A percentile compares a stretch with the other conserved stretches of the same genome.
These are phyloP conservation scores for Drosophila lutescens DNA, from an alignment of 2,888 invertebrate species.

Conservation along the genomic window DNA sequence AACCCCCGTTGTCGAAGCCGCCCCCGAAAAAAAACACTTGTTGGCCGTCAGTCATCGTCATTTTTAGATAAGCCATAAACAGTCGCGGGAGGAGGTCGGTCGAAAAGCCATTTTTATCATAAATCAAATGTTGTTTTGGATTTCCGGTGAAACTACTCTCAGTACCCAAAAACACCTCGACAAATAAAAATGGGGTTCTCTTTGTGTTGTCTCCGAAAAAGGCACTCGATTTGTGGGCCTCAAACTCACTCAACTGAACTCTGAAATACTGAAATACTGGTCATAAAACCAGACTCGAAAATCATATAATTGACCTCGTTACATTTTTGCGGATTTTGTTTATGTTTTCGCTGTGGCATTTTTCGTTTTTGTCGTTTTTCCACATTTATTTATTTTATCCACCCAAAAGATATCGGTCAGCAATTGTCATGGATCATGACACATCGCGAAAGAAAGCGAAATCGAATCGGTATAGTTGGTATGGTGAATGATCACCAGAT, in stretches of 20 bases:
- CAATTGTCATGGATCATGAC: constrained; percentile 69
- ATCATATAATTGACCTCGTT: constrained; percentile 72
- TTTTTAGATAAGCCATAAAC: constrained; percentile 71
- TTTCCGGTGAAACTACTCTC: constrained; percentile 71
- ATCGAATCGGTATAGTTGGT: constrained; percentile 11
- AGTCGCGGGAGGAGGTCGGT: constrained; percentile 46
- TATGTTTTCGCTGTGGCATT: constrained; percentile 34
- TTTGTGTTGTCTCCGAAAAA: constrained; percentile 6
- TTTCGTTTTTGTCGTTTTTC: constrained; percentile 26
- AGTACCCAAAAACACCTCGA: constrained; percentile 6
- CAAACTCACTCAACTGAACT: constrained; percentile 19
- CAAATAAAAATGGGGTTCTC: constrained; percentile 24
- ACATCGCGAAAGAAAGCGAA: constrained; percentile 62
- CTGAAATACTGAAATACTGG: constrained; percentile 1
- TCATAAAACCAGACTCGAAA: constrained; percentile 34
- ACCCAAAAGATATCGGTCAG: constrained; percentile 52
- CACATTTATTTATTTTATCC: constrained; percentile 34
- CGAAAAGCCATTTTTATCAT: constrained; percentile 54
- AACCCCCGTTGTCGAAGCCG: not conserved
- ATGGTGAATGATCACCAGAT: constrained; percentile 51
- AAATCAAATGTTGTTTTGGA: constrained; percentile 72
- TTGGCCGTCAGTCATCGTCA: constrained; percentile 39
- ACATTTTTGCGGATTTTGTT: constrained; percentile 44
- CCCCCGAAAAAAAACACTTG: constrained; percentile 18
- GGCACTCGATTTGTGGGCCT: constrained; percentile 9